Conservation (phyloP, 2,113 vertebrate genomes). For the Neogobius melanostomus region DNA sequence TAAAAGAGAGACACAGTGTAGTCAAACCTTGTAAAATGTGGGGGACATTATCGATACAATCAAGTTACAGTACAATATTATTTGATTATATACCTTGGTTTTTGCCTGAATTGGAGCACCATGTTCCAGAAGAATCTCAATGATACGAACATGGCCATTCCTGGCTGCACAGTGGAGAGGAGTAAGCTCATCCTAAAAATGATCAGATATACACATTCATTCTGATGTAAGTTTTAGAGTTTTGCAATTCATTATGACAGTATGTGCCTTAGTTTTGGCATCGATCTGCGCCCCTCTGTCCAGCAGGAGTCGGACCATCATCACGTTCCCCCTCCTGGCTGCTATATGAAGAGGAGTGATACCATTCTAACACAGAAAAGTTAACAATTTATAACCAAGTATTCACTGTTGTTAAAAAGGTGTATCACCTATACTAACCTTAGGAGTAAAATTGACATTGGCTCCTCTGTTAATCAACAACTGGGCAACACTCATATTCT, state of each 20-base stretch:
- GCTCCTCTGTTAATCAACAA: constrained; percentile 92
- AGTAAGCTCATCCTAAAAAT: constrained; percentile 90
- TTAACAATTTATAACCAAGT: not conserved
- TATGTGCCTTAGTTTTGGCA: constrained; percentile 89
- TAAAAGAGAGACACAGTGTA: constrained; percentile 4
- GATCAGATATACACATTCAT: not conserved
- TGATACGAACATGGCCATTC: constrained; percentile 92
- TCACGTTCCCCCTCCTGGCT: constrained; percentile 91
- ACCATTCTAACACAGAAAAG: constrained; percentile 82
- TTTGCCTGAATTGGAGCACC: constrained; percentile 97
- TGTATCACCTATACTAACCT: constrained; percentile 72
- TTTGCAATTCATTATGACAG: not conserved
- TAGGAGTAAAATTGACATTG: constrained; percentile 95
- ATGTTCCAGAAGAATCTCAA: constrained; percentile 94
- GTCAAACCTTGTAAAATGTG: not conserved
- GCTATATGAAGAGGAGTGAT: constrained; percentile 97
- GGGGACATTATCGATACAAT: not conserved
- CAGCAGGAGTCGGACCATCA: constrained; percentile 97
- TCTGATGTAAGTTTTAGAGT: not conserved
- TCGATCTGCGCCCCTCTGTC: constrained; percentile 95
- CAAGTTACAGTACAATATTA: not conserved
- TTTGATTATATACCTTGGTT: constrained; percentile 84
- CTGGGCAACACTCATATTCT: constrained; percentile 95
- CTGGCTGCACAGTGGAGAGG: constrained; percentile 96
- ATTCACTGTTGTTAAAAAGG: too few relatives aligned